phyloP scores from a whole-genome alignment of 2,113 vertebrate genomes.

The Dipodomys spectabilis region DNA sequence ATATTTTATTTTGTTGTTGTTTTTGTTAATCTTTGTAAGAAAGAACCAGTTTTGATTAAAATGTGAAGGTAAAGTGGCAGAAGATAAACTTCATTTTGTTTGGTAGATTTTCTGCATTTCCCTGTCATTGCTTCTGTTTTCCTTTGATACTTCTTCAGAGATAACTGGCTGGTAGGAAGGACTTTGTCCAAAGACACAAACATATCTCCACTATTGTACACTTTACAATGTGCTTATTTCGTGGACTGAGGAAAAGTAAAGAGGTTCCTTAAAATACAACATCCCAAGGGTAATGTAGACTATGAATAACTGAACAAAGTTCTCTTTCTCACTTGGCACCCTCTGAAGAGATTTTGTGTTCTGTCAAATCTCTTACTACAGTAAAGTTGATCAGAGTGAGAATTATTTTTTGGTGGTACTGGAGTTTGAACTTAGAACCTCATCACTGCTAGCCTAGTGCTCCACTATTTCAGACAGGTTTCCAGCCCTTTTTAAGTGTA shows the following conservation, averaged over 20 bases:
- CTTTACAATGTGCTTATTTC: slow-evolving; percentile 6
- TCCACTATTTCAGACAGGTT: no score
- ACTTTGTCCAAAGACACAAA: neutral
- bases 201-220: neutral
- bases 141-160: neutral
- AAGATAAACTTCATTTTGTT: slow-evolving; percentile 59
- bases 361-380: neutral
- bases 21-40: neutral
- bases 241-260: neutral
- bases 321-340: neutral
- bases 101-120: slow-evolving; percentile 35
- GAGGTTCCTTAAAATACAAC: neutral
- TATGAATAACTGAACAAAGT: neutral
- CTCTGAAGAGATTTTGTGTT: slow-evolving; percentile 19
- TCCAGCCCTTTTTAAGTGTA: no score
- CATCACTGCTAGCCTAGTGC: no score
- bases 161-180: slow-evolving; percentile 43
- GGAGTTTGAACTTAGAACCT: no score
- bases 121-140: slow-evolving; percentile 4
- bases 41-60: slow-evolving; percentile 50
- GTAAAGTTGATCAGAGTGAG: neutral
- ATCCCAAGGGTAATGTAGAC: neutral
- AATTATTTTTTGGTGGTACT: neutral
- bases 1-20: neutral
- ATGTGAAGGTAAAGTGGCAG: slow-evolving; percentile 58